Percentiles rank a stretch among this genome's conserved stretches.
Conservation (phyloP, 2,797 vertebrate species). For the Sebastes cheni region DNA sequence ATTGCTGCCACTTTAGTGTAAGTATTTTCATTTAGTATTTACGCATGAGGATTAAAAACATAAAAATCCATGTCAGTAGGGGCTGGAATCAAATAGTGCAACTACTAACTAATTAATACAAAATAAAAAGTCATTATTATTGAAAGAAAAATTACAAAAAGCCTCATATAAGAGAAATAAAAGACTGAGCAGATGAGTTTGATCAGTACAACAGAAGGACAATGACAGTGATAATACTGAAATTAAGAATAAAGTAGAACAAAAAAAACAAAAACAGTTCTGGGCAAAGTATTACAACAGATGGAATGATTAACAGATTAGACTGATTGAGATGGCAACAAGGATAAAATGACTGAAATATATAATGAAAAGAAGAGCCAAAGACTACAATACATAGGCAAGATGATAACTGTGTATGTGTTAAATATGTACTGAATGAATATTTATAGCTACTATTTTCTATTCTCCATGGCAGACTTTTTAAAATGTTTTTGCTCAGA, state of each 20-base stretch:
- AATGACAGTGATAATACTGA: not conserved
- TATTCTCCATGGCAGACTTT: not conserved
- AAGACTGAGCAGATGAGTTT: conserved; percentile 5
- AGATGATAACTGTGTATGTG: not conserved
- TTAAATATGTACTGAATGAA: not conserved
- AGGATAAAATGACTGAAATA: conserved; percentile 6
- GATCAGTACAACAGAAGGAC: conserved; percentile 20
- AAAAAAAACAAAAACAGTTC: not conserved
- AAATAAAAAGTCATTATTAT: not conserved
- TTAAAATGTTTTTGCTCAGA: not conserved
- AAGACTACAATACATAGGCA: not conserved
- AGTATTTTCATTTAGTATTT: not conserved
- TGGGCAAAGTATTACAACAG: not conserved
- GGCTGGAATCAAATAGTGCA: not conserved
- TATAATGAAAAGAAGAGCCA: conserved; percentile 9
- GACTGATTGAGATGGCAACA: not conserved
- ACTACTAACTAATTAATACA: not conserved
- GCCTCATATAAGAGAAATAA: not conserved
- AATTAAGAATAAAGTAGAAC: conserved; percentile 5
- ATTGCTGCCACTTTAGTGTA: not conserved
- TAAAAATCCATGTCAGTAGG: not conserved
- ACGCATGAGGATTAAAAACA: not conserved
- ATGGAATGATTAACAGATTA: conserved; percentile 17
- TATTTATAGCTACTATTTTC: not conserved
- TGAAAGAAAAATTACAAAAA: not conserved